phyloP scores from a whole-genome alignment of 1,140 invertebrate genomes.

The Brachystomella parvula region DNA sequence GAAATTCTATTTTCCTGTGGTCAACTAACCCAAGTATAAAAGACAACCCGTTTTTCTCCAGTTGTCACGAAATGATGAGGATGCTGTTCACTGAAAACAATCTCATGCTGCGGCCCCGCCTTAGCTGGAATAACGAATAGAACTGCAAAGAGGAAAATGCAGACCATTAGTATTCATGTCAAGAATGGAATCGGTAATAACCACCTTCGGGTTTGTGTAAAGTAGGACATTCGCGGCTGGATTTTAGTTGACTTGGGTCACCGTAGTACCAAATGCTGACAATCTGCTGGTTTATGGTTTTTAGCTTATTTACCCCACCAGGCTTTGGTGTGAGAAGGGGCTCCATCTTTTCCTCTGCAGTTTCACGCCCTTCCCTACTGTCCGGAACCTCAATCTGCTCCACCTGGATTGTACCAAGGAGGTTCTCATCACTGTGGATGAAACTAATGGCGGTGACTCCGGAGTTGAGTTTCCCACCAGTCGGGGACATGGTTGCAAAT shows the following conservation, averaged over 20 bases:
- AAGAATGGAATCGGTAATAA: background rate
- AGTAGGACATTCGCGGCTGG: background rate
- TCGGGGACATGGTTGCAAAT: background rate
- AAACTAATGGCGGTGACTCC: slow-evolving; percentile 14
- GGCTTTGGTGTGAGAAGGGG: background rate
- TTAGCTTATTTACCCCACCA: background rate
- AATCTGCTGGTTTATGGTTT: background rate
- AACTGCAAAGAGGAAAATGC: background rate
- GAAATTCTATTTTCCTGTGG: background rate
- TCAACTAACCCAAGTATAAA: slow-evolving; percentile 28
- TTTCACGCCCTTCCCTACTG: background rate
- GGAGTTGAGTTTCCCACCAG: background rate
- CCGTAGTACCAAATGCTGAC: slow-evolving; percentile 13
- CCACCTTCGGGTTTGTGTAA: background rate
- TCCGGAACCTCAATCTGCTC: background rate
- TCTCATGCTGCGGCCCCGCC: slow-evolving; percentile 17
- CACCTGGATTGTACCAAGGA: background rate
- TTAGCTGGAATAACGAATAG: background rate
- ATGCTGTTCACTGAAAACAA: slow-evolving; percentile 16
- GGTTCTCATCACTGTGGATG: background rate
- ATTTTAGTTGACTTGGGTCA: background rate
- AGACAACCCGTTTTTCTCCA: slow-evolving; percentile 24
- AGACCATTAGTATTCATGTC: background rate
- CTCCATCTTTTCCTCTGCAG: background rate
- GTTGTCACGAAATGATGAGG: slow-evolving; percentile 27